phyloP scores from a whole-genome alignment of 37 sponge, comb jelly and placozoan genomes.

The Crambe crambe region DNA sequence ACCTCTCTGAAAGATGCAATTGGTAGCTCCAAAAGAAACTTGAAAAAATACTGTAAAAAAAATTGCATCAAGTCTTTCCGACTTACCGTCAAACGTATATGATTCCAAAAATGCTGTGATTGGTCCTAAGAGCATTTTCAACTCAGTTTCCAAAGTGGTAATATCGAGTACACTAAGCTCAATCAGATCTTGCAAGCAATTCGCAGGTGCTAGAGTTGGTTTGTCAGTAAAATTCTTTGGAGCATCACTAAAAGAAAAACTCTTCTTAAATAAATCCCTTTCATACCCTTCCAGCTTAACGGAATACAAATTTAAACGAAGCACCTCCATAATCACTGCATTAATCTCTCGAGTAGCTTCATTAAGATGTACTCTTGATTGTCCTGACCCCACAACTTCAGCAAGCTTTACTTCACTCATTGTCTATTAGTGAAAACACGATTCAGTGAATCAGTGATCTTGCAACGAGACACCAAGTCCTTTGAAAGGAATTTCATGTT shows the following conservation, averaged over 20 bases:
- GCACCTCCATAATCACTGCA: not conserved
- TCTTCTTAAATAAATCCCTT: not conserved
- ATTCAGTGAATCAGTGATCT: no score
- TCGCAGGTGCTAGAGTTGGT: not conserved
- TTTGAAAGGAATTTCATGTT: no score
- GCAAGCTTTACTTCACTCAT: no score
- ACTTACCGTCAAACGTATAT: not conserved
- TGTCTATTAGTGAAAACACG: not conserved
- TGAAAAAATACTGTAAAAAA: not conserved
- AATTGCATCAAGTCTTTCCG: not conserved
- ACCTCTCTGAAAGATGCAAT: not conserved
- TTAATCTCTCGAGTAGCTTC: not conserved
- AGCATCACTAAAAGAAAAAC: not conserved
- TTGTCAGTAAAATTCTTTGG: conserved; percentile 11
- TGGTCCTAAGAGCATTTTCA: not conserved
- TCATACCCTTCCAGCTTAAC: not conserved
- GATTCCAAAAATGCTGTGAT: not conserved
- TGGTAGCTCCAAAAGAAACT: not conserved
- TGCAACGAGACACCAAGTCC: no score
- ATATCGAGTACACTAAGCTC: not conserved
- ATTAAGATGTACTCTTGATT: not conserved
- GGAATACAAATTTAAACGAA: not conserved
- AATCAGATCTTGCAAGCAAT: not conserved
- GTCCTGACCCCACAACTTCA: not conserved
- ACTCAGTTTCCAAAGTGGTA: not conserved